Base-by-base conservation (phyloP, 23 tunicate species). In the Styela plicata region DNA sequence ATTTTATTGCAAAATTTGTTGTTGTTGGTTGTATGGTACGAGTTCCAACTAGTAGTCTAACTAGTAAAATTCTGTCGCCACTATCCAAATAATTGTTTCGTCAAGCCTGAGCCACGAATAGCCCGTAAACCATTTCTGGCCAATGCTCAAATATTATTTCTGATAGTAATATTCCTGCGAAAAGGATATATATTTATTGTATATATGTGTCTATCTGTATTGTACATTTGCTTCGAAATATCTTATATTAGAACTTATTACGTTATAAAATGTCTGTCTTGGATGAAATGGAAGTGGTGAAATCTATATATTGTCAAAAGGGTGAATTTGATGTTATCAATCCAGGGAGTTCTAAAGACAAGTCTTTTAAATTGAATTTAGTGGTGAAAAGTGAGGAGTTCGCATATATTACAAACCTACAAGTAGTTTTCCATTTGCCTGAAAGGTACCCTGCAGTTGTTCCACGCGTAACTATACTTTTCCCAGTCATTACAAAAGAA, bases 301-400 rank as follows among this genome's bases (percentile, higher is more conserved):
- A 69, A n/a, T 63, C 90, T 36, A 62, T 81, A 7, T 86, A 80
- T 80, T 80, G 90, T 69, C 36, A 61, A 22, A 66, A 81, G 1
- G 74, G 74, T 2, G 90, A 81, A 35, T 86, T 86, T 44, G 26
- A 24, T 22, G 32, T 19, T 21, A 73, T 69, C 27, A 74, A 36
- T 27, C 26, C 5, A 17, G 35, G 17, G 16, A 30, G 77, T 36
- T 71, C 36, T 30, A 3, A 3, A 28, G 2, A 5, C 16, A 33
- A 34, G 17, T 26, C 77, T 3, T 34, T 71, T 30, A 28, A 21
- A 22, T 36, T 71, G 7, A 31, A 32, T 27, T 30, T 71, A 7
- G 17, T 13, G 13, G 10, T 5, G 10, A 13, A 7, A 13, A 13
- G 13, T 7, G 57, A 44, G 57, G 13, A 44, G 7, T 44, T 7